Evolutionary conservation across 2,113 vertebrate species (phyloP), one percentile per base, ranked within the genome.

Genomic region (Anolis sagrei): DNA sequence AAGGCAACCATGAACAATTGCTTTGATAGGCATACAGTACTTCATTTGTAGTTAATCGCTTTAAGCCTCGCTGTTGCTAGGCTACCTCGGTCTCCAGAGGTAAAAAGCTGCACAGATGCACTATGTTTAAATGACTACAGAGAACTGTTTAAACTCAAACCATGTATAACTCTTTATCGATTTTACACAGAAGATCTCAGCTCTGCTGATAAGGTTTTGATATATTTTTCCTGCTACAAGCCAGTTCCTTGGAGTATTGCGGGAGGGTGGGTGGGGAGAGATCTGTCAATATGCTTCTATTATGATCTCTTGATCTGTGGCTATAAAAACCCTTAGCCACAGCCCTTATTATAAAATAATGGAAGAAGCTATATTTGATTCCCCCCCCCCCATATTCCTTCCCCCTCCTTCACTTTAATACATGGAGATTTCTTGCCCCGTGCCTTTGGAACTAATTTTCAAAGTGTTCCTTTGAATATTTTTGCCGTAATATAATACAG

Each of bases 221-320:
- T 99, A 98, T 99, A 99, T 99, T 99, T 86, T 99, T 98, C 97
- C 97, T 97, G 96, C 97, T 97, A 95, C 96, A 95, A 86, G 95
- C 95, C 94, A 81, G 97, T 98, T 97, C 98, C 98, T 97, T 96
- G 94, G 98, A 98, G 97, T 97, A 98, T 97, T 98, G 96, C 95
- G 95, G 95, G 96, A 39, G 27, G 69, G 23, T 23, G 77, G 77
- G 34, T 51, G 95, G 95, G 94, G 97, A 95, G 82, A 96, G 96
- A 97, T 97, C 97, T 98, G 97, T 99, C 98, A 98, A 98, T 99
- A 99, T 98, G 97, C 96, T 98, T 98, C 98, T 98, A 99, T 99
- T 99, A 99, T 98, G 97, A 98, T 99, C 98, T 98, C 97, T 99
- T 99, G 98, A 99, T 99, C 98, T 98, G 97, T 97, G 97, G 97